Base-by-base conservation (phyloP, 1,140 invertebrate species). In the Drosophila quadrilineata region DNA sequence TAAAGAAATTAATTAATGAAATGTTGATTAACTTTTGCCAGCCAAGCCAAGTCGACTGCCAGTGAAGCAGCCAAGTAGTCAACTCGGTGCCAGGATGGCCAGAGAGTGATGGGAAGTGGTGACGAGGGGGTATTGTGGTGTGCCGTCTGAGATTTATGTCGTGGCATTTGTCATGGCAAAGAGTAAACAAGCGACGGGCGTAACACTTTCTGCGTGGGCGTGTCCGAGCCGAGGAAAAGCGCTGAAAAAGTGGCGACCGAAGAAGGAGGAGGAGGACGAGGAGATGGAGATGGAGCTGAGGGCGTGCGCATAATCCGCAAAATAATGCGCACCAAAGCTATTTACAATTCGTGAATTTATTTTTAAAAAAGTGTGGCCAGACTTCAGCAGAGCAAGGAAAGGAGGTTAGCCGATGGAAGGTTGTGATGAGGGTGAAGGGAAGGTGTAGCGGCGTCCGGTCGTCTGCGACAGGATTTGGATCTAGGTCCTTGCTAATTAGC, bases 1-100 rank as follows among this genome's bases (percentile, higher is more conserved):
- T 85, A 85, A 85, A 85, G 79, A 85, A 85, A 86, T 86, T 86
- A 86, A 86, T 86, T 86, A 86, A 86, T 86, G 80, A 87, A 86
- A 86, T 86, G 80, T 86, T 86, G 80, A 86, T 86, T 86, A 86
- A 86, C 80, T 86, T 86, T 86, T 86, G 80, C 80, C 80, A 86
- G 72, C 50, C 84, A 59, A 43, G 50, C 63, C 21, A 43, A 41
- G 59, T 12, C 24, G 50, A 6, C 26, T 28, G 38, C 28, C n/a
- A n/a, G n/a, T n/a, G n/a, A n/a, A n/a, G n/a, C n/a, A n/a, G n/a
- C n/a, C n/a, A n/a, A n/a, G n/a, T n/a, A n/a, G n/a, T n/a, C n/a
- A n/a, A n/a, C n/a, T n/a, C 19, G 35, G 35, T 29, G 48, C 38
- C 57, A 22, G 41, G 41, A 60, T 52, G 52, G 48, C 60, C 52